A percentile compares a stretch with the other conserved stretches of the same genome.
Conservation (phyloP, 1,140 invertebrate species). For the Pteromalus puparum region DNA sequence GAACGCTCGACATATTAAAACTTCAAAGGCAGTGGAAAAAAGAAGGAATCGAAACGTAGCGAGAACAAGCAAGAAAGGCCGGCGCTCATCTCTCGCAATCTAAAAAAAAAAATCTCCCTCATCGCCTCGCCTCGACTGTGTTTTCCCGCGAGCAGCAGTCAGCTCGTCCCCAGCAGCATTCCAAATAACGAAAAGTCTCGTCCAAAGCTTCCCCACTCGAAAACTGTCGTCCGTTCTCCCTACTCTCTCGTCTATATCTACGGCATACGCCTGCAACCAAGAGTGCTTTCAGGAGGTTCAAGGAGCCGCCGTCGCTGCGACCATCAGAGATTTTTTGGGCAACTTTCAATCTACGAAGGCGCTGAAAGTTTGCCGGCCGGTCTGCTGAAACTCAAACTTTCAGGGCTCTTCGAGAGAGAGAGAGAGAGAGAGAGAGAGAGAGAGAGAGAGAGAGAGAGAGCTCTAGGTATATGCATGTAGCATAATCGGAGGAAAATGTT, state of each 20-base stretch:
- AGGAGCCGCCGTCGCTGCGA: not conserved
- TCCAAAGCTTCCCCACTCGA: not conserved
- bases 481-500: constrained; percentile 6
- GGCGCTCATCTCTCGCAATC: not conserved
- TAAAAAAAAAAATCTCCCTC: not conserved
- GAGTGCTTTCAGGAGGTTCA: not conserved
- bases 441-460: too few relatives aligned
- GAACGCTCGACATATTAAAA: too few relatives aligned
- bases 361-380: not conserved
- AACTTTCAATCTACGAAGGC: constrained; percentile 3
- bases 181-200: not conserved
- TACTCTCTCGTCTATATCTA: too few relatives aligned
- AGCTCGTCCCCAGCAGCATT: not conserved
- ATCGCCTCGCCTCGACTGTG: not conserved
- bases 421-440: not conserved
- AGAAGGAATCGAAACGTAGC: too few relatives aligned
- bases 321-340: not conserved
- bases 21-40: too few relatives aligned
- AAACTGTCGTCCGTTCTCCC: not conserved
- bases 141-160: not conserved
- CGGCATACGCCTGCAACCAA: not conserved
- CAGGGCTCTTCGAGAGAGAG: not conserved
- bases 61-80: not conserved
- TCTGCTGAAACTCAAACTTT: constrained; percentile 6
- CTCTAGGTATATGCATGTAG: not conserved